A percentile compares a stretch with the other conserved stretches of the same genome.
phyloP scores from a whole-genome alignment of 1,140 invertebrate species.

The Drosophila erecta region DNA sequence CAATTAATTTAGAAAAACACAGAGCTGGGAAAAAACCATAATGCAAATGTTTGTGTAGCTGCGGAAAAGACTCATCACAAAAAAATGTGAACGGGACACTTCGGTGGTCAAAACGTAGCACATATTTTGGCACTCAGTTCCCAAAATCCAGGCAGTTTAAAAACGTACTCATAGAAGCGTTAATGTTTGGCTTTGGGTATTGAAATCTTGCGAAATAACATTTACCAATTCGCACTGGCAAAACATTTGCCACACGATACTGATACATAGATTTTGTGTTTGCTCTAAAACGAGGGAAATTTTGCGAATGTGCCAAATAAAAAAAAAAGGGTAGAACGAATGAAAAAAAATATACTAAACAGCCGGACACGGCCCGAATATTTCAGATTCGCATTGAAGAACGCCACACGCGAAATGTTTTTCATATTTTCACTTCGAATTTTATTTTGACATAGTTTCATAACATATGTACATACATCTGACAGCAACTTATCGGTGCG shows the following conservation, averaged over 20 bases:
- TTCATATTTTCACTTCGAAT: conserved; percentile 36
- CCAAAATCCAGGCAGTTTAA: conserved; percentile 17
- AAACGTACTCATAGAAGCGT: conserved; percentile 8
- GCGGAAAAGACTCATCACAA: conserved; percentile 51
- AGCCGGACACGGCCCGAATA: conserved; percentile 47
- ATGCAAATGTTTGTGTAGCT: conserved; percentile 51
- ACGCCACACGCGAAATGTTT: conserved; percentile 44
- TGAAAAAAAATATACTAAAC: conserved; percentile 35
- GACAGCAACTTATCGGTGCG: conserved; percentile 26
- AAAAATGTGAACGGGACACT: conserved; percentile 50
- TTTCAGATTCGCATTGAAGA: conserved; percentile 36
- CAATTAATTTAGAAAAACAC: conserved; percentile 81
- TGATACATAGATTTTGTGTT: conserved; percentile 12
- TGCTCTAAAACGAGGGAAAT: conserved; percentile 48
- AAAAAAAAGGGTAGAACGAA: neutral
- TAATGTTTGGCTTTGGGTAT: conserved; percentile 40
- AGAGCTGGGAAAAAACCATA: conserved; percentile 23
- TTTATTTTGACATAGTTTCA: conserved; percentile 49
- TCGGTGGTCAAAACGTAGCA: conserved; percentile 36
- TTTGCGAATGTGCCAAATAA: conserved; percentile 65
- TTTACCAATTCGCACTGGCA: conserved; percentile 24
- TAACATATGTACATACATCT: conserved; percentile 17
- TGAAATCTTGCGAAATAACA: conserved; percentile 40
- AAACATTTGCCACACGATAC: conserved; percentile 36
- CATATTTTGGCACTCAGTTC: conserved; percentile 17